Evolutionary conservation across 1,140 invertebrate species (phyloP).

Genomic region (Triops longicaudatus): DNA sequence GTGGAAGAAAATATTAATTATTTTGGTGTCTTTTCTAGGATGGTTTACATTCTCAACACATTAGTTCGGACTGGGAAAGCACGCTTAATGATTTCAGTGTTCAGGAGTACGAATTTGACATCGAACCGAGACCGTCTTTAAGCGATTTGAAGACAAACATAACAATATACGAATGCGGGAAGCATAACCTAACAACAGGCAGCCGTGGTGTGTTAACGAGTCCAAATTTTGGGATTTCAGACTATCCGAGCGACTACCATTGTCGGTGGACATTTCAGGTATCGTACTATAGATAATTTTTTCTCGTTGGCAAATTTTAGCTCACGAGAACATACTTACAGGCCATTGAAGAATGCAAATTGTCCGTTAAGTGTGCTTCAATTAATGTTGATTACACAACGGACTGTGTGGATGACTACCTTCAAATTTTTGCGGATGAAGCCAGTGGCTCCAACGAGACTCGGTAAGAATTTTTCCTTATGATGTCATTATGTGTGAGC

Average conservation of each 20-base stretch:
- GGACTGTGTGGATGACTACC: constrained; percentile 5
- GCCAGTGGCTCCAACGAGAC: background rate
- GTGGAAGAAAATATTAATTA: background rate
- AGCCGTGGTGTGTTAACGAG: background rate
- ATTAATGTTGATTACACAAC: constrained; percentile 13
- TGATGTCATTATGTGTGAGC: background rate
- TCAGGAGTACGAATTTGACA: background rate
- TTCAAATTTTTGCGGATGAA: background rate
- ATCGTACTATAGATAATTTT: background rate
- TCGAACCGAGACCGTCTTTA: background rate
- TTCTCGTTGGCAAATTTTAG: background rate
- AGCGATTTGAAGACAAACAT: background rate
- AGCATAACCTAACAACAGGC: background rate
- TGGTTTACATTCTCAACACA: background rate
- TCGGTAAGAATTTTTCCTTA: background rate
- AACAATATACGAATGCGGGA: constrained; percentile 1
- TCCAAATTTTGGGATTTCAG: background rate
- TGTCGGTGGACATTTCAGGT: constrained; percentile 21
- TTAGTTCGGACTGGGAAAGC: background rate
- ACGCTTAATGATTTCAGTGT: background rate
- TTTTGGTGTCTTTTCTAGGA: background rate
- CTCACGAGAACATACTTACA: background rate
- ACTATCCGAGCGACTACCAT: constrained; percentile 19
- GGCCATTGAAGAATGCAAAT: background rate
- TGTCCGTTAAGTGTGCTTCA: background rate